Percentiles rank a stretch among this genome's conserved stretches.
Evolutionary conservation across 37 sponge, comb jelly and placozoan species (phyloP).

Genomic region (Spongia lamella): DNA sequence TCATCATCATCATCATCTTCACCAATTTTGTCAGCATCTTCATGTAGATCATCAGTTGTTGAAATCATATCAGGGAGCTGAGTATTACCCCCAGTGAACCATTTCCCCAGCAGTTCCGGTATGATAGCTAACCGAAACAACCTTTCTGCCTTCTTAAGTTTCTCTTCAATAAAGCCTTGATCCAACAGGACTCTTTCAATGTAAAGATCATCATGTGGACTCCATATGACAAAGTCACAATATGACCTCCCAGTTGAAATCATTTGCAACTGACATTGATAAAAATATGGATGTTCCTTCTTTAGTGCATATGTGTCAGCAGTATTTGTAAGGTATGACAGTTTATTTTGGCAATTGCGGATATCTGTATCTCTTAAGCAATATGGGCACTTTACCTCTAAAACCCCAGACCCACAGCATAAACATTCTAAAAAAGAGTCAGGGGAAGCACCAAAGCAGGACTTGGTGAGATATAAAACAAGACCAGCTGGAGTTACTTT

Average conservation of each 20-base stretch:
- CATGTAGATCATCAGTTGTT: no score
- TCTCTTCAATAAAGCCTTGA: conserved; percentile 7
- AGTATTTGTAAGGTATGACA: neutral
- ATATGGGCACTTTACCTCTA: conserved; percentile 35
- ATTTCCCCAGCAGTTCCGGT: conserved; percentile 53
- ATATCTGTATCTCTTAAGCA: neutral
- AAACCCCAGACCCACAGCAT: conserved; percentile 35
- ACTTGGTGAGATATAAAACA: neutral
- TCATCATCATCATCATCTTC: conserved; percentile 22
- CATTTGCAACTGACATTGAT: conserved; percentile 48
- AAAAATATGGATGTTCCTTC: conserved; percentile 30
- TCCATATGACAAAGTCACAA: conserved; percentile 48
- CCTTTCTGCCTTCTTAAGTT: neutral
- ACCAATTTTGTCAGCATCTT: no score
- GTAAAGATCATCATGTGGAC: conserved; percentile 17
- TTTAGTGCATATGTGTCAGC: conserved; percentile 2
- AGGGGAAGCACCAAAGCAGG: conserved; percentile 26
- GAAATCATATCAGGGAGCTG: neutral
- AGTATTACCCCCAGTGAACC: conserved; percentile 16
- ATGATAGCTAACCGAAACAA: conserved; percentile 12
- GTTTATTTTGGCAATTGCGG: conserved; percentile 1
- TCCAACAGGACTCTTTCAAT: conserved; percentile 27
- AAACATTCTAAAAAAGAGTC: conserved; percentile 24
- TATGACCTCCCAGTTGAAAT: neutral
- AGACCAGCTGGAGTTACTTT: conserved; percentile 2